Evolutionary conservation across 2,888 invertebrate genomes (phyloP), one percentile per base, ranked within the genome.

Genomic region (Apotomis betuletana): DNA sequence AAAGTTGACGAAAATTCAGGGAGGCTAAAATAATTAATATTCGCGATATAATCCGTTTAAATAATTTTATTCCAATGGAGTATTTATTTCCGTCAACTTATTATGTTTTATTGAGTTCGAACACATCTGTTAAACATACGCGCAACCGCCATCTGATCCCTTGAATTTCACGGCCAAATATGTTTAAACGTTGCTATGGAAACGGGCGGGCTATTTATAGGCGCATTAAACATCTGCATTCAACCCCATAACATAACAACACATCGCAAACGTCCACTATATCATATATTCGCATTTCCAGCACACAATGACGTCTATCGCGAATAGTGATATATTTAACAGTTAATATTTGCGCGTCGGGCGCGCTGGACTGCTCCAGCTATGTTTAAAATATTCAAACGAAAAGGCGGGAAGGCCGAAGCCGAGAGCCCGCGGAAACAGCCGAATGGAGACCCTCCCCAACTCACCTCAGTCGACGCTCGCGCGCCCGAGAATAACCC

Each of bases 331-430:
- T 78, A 77, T 79, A 77, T 77, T 76, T 78, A 79, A 75, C 89
- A 90, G 89, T 90, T 76, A 77, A 72, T 70, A 73, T 64, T 76
- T 76, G 77, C 78, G 67, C 86, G 78, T 76, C 84, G 83, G 44
- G 68, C 74, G 75, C 82, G 68, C 74, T 87, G 86, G 88, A 85
- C 90, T 75, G 81, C 82, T 81, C 67, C 76, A 79, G 85, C 86
- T 81, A 93, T 93, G 92, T 93, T 93, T 82, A 90, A 87, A 79
- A 91, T 93, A 86, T 92, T 93, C 85, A 92, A 92, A 85, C 86
- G 89, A 79, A 91, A 87, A 86, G 83, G 87, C 88, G 90, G 88
- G 86, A 92, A 91, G 85, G 86, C 83, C 87, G 89, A 90, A 76
- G 73, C 80, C 87, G 88, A 85, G 68, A 62, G 74, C 71, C 13